These are phyloP conservation scores for Taenaris catops DNA, from an alignment of 2,888 invertebrate genomes.

Conservation along the genomic window DNA sequence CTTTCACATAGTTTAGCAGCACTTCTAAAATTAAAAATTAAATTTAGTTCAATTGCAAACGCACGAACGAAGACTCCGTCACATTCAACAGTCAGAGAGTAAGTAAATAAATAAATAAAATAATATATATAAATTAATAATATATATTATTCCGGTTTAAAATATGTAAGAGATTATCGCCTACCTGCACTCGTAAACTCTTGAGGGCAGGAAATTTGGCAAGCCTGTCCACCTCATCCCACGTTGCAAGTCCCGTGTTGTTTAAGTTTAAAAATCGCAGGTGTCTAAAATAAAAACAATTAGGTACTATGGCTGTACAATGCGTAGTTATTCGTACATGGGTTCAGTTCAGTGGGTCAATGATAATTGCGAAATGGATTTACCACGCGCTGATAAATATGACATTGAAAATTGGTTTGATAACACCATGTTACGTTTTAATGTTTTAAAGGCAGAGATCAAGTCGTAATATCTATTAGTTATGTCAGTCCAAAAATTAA, in stretches of 20 bases:
- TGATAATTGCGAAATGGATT: slow-evolving; percentile 33
- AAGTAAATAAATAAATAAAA: too few relatives aligned
- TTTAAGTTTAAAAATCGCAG: slow-evolving; percentile 91
- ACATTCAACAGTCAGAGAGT: too few relatives aligned
- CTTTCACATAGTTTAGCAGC: too few relatives aligned
- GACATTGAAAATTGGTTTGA: slow-evolving; percentile 24
- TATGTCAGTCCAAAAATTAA: too few relatives aligned
- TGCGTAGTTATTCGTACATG: slow-evolving; percentile 23
- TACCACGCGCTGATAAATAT: slow-evolving; percentile 23
- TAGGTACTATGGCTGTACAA: neutral
- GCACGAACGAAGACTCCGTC: too few relatives aligned
- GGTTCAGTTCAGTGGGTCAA: slow-evolving; percentile 62
- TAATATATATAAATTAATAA: too few relatives aligned
- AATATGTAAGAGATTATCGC: slow-evolving; percentile 27
- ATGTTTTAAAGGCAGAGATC: too few relatives aligned
- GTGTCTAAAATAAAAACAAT: slow-evolving; percentile 67
- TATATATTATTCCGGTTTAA: too few relatives aligned
- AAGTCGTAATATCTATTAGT: neutral
- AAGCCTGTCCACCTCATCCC: slow-evolving; percentile 94
- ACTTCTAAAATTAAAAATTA: too few relatives aligned
- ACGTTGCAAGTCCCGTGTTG: slow-evolving; percentile 89
- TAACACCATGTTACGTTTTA: slow-evolving; percentile 9
- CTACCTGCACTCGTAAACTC: slow-evolving; percentile 90
- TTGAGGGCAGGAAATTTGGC: slow-evolving; percentile 90
- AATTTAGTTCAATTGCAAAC: too few relatives aligned